Evolutionary conservation across 2,113 vertebrate genomes (phyloP).

Genomic region (Canis aureus): DNA sequence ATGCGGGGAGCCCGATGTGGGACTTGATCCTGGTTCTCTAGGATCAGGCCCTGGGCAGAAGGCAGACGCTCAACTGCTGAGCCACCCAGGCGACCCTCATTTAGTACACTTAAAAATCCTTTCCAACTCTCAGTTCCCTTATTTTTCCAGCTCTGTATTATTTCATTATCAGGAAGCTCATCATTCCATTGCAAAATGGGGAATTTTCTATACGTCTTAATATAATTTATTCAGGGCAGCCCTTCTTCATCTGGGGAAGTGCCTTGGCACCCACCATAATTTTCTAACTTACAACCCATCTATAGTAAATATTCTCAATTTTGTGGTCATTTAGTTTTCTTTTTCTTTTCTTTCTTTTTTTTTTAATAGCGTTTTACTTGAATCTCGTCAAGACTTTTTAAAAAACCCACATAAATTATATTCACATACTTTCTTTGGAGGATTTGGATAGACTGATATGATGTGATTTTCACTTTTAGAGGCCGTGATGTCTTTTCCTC

Average conservation of each 20-base stretch:
- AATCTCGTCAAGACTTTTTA: constrained; percentile 10
- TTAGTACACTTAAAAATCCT: constrained; percentile 56
- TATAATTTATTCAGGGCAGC: background rate
- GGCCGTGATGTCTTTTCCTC: constrained; percentile 27
- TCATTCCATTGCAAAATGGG: constrained; percentile 40
- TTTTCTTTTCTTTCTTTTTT: background rate
- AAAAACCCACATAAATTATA: background rate
- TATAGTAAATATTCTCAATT: constrained; percentile 14
- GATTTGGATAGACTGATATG: constrained; percentile 2
- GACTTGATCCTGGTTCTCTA: too few relatives aligned
- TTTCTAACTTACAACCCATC: background rate
- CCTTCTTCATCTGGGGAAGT: constrained; percentile 28
- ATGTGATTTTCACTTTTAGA: background rate
- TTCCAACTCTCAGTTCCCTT: constrained; percentile 30
- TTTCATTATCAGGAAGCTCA: constrained; percentile 8
- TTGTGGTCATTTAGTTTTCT: background rate
- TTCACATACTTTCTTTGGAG: background rate
- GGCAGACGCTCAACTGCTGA: too few relatives aligned
- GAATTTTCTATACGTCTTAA: constrained; percentile 8
- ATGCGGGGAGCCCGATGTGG: too few relatives aligned
- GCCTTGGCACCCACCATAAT: background rate
- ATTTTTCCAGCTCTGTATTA: constrained; percentile 17
- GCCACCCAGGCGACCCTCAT: background rate
- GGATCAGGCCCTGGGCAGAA: too few relatives aligned
- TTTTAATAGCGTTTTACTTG: background rate